These are phyloP conservation scores for Toxostoma redivivum DNA, from an alignment of 2,113 vertebrate genomes.

Conservation along the genomic window DNA sequence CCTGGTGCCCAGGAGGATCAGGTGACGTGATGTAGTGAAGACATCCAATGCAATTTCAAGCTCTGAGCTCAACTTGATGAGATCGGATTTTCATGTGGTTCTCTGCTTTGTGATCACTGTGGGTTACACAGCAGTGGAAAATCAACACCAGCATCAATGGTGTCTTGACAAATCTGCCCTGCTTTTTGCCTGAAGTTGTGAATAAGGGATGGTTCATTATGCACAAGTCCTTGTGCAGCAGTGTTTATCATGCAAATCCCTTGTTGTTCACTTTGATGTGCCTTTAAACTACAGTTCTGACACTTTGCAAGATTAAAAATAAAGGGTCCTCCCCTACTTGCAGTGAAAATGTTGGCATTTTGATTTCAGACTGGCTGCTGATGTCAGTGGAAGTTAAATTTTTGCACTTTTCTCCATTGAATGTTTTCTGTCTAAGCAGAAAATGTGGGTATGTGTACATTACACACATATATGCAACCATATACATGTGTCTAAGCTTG, in stretches of 20 bases:
- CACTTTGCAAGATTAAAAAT: background rate
- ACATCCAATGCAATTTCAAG: background rate
- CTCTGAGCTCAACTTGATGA: conserved; percentile 1
- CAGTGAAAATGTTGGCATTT: background rate
- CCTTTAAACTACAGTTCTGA: background rate
- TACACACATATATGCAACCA: background rate
- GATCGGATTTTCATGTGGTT: background rate
- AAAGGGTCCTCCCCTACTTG: background rate
- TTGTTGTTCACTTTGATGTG: background rate
- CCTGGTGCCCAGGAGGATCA: background rate
- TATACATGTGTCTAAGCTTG: background rate
- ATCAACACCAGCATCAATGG: background rate
- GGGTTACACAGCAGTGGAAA: conserved; percentile 11
- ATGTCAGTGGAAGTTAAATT: background rate
- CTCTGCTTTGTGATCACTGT: conserved; percentile 4
- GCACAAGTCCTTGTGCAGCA: background rate
- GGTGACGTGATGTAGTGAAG: background rate
- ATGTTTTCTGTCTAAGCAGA: background rate
- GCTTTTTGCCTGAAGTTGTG: background rate
- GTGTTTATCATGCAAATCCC: background rate
- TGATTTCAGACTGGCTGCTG: background rate
- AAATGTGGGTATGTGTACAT: background rate
- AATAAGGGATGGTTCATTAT: background rate
- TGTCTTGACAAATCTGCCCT: background rate
- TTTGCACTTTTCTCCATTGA: background rate